These are phyloP conservation scores for Dromaius novaehollandiae DNA, from an alignment of 2,113 vertebrate genomes.

Conservation along the genomic window DNA sequence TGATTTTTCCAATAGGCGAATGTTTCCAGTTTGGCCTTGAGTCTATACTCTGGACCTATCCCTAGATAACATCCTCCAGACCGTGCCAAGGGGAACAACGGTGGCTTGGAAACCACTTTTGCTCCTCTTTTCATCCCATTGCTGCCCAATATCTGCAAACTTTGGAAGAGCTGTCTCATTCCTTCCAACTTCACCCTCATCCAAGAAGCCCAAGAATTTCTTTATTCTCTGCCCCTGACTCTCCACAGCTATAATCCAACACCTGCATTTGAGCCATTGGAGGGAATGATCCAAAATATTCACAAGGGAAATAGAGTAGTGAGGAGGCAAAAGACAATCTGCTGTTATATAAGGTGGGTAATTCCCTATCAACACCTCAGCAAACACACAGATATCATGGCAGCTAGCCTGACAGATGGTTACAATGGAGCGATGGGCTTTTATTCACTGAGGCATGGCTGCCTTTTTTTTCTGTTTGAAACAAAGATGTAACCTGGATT, in stretches of 20 bases:
- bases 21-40: not conserved
- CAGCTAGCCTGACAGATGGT: constrained; percentile 42
- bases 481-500: not conserved
- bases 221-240: not conserved
- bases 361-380: constrained; percentile 13
- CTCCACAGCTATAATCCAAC: not conserved
- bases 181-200: not conserved
- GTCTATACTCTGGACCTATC: not conserved
- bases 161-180: not conserved
- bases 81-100: not conserved
- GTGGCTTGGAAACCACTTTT: not conserved
- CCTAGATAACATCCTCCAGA: not conserved
- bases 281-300: constrained; percentile 24
- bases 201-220: not conserved
- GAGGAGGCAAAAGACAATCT: not conserved
- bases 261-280: not conserved
- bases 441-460: not conserved
- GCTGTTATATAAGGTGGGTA: not conserved
- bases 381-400: constrained; percentile 9
- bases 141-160: not conserved
- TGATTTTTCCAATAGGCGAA: constrained; percentile 20
- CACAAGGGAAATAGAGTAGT: not conserved
- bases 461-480: not conserved
- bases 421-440: not conserved
- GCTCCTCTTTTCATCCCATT: not conserved